Evolutionary conservation across 2,113 vertebrate species (phyloP), one percentile per base, ranked within the genome.

Genomic region (Chaetura pelagica): DNA sequence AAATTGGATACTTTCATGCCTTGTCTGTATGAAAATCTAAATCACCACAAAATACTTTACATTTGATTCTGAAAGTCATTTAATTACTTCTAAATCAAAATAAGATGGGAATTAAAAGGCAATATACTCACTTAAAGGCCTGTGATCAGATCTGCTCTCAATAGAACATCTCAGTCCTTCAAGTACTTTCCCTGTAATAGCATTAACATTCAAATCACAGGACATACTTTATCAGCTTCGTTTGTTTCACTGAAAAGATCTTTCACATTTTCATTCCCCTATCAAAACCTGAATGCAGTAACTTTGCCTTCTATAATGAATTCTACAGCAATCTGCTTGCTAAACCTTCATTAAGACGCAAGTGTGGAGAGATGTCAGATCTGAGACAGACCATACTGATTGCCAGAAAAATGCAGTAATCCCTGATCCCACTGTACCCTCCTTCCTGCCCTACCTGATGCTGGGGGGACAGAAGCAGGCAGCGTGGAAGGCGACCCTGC

Each of bases 21-120:
- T 58, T 30, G 32, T 63, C 51, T 74, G 18, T 62, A 62, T 18
- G 30, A 68, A 94, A 85, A 91, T 58, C n/a, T 87, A 64, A 82
- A 73, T 92, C 69, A 46, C 14, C 22, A 76, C 54, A 79, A 89
- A 84, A 44, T 64, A 84, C 75, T 84, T 85, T 46, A 66, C 15
- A 59, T 64, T 84, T 78, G n/a, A 87, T 75, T 87, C 12, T 40
- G 76, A 55, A 93, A 89, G 44, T 82, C 1, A 89, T 75, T 84
- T 89, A 68, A 94, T 94, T 87, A 76, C 35, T 76, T 89, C 69
- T 75, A 81, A 89, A 89, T 67, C 61, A 81, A 84, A 82, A 68
- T 61, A 87, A 52, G 57, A 87, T 51, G 30, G 0, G 3, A 94
- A 68, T 71, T 81, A 84, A 78, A 90, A 82, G 73, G 48, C 7